A percentile compares a stretch with the other conserved stretches of the same genome.
phyloP scores from a whole-genome alignment of 2,888 invertebrate genomes.

The Gisinianus flammeolus region DNA sequence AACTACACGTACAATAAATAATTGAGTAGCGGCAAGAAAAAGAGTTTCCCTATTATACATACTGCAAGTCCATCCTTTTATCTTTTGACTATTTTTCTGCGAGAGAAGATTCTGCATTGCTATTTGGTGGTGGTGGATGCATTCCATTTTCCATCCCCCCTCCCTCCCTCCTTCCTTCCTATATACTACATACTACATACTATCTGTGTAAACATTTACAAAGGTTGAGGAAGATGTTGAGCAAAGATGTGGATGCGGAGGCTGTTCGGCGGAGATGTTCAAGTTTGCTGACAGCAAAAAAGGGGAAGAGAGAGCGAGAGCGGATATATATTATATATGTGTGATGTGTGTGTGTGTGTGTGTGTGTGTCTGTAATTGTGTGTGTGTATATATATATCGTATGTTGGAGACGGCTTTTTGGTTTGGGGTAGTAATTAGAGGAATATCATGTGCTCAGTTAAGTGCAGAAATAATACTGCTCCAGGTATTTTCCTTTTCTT shows the following conservation, averaged over 20 bases:
- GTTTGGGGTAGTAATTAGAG: conserved; percentile 36
- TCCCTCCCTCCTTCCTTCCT: not conserved
- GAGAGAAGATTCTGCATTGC: not conserved
- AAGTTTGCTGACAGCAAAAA: not conserved
- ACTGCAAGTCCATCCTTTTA: not conserved
- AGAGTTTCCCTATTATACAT: not conserved
- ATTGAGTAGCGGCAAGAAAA: conserved; percentile 14
- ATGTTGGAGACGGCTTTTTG: conserved; percentile 3
- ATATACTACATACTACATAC: not conserved
- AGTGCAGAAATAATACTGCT: conserved; percentile 41
- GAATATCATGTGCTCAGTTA: conserved; percentile 37
- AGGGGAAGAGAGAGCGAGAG: not conserved
- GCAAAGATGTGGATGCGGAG: not conserved
- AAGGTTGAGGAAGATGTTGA: conserved; percentile 23
- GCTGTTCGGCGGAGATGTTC: conserved; percentile 11
- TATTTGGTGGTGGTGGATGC: not conserved
- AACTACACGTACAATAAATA: conserved; percentile 8
- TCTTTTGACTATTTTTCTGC: not conserved
- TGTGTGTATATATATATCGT: not conserved
- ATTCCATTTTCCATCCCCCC: not conserved
- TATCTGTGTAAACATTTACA: conserved; percentile 32
- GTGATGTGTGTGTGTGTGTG: not conserved
- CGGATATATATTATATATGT: not conserved
- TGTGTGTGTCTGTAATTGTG: not conserved
- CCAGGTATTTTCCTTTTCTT: conserved; percentile 32